Conservation (phyloP, 2,797 vertebrate genomes). For the Phyllotis vaccarum region DNA sequence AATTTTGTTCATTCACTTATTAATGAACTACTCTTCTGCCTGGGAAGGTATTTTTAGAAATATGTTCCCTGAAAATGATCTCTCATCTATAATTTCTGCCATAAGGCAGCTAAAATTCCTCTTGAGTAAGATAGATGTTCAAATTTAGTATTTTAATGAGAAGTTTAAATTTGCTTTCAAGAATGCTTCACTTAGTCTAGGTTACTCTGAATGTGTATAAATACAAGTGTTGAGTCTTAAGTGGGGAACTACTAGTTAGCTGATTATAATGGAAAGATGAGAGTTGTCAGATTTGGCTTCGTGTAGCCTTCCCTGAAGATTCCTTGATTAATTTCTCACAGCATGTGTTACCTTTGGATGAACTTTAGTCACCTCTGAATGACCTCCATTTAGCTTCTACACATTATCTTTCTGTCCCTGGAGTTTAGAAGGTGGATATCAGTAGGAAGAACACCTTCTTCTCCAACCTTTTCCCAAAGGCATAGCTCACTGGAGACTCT, state of each 20-base stretch:
- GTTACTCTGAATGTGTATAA: constrained; percentile 59
- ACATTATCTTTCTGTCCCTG: constrained; percentile 16
- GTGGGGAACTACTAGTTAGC: constrained; percentile 5
- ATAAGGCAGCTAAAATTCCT: constrained; percentile 73
- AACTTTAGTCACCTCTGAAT: constrained; percentile 74
- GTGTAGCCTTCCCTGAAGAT: constrained; percentile 27
- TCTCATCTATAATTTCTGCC: constrained; percentile 76
- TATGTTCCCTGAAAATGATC: constrained; percentile 65
- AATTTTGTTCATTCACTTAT: constrained; percentile 76
- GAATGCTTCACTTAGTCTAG: constrained; percentile 60
- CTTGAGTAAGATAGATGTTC: constrained; percentile 72
- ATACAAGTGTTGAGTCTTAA: constrained; percentile 34
- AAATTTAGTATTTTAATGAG: constrained; percentile 74
- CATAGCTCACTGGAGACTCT: neutral
- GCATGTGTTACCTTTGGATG: constrained; percentile 63
- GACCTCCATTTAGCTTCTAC: constrained; percentile 60
- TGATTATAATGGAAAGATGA: neutral
- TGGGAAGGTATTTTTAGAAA: constrained; percentile 75
- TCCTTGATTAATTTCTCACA: constrained; percentile 53
- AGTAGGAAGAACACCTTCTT: constrained; percentile 1
- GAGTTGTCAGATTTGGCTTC: neutral
- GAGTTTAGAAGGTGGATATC: constrained; percentile 32
- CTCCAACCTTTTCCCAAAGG: neutral
- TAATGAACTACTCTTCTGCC: constrained; percentile 73
- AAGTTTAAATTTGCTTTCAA: constrained; percentile 73